A percentile compares a stretch with the other conserved stretches of the same genome.
Conservation (phyloP, 2,113 vertebrate species). For the Alethe diademata region DNA sequence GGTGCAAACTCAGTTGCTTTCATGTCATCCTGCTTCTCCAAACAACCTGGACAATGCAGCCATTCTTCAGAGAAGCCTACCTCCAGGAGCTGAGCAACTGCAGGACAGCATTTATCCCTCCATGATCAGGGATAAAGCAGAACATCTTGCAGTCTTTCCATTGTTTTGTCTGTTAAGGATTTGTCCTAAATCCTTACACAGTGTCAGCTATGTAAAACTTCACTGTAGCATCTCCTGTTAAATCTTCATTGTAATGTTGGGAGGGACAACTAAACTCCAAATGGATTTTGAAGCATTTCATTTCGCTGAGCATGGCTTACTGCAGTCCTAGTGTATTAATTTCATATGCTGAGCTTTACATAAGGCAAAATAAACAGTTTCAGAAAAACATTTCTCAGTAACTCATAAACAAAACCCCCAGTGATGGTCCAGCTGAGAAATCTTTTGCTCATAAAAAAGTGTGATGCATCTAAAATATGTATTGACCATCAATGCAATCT, state of each 20-base stretch:
- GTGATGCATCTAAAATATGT: not conserved
- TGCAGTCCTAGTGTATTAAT: not conserved
- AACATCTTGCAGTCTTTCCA: not conserved
- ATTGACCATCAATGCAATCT: not conserved
- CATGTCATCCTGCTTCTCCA: not conserved
- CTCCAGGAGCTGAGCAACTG: not conserved
- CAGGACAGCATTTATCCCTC: not conserved
- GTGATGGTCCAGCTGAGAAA: not conserved
- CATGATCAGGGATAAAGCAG: not conserved
- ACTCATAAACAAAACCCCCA: not conserved
- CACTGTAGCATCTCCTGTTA: not conserved
- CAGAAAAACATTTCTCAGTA: constrained; percentile 4
- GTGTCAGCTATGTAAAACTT: not conserved
- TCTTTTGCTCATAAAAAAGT: not conserved
- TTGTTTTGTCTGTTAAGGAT: not conserved
- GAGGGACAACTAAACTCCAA: not conserved
- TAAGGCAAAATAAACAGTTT: not conserved
- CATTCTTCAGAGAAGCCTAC: not conserved
- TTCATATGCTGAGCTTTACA: not conserved
- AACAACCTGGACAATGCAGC: not conserved
- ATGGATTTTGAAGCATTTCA: not conserved
- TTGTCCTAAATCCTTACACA: not conserved
- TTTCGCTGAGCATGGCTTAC: not conserved
- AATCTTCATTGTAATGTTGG: not conserved
- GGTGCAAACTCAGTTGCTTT: not conserved